phyloP scores from a whole-genome alignment of 2,797 vertebrate species.

The Chiloscyllium punctatum region DNA sequence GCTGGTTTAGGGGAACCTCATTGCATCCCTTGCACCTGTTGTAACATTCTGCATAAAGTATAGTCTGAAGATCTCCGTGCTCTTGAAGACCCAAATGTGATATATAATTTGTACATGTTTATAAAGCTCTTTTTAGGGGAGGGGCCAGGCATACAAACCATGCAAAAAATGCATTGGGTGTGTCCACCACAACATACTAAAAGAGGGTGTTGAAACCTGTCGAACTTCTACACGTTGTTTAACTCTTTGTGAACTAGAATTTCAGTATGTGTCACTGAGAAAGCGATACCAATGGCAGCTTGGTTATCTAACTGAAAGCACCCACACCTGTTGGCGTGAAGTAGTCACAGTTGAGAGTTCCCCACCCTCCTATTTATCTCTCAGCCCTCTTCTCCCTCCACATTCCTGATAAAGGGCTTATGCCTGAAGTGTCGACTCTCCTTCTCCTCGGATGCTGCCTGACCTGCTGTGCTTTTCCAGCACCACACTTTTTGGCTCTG shows the following conservation, averaged over 20 bases:
- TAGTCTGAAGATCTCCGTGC: background rate
- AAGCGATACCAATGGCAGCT: too few relatives aligned
- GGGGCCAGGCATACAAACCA: background rate
- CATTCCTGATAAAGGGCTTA: too few relatives aligned
- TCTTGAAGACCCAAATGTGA: background rate
- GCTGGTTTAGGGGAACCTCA: background rate
- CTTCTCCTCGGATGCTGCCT: too few relatives aligned
- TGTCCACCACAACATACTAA: background rate
- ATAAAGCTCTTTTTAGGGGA: background rate
- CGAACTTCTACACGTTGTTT: background rate
- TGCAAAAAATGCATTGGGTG: background rate
- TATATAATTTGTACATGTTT: background rate
- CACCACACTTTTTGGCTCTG: too few relatives aligned
- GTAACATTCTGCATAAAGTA: background rate
- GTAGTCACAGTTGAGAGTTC: background rate
- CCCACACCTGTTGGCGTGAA: background rate
- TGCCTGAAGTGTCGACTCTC: too few relatives aligned
- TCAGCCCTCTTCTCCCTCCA: too few relatives aligned
- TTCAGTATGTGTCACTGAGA: background rate
- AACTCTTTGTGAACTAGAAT: background rate
- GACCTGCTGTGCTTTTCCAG: too few relatives aligned
- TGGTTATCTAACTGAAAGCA: background rate
- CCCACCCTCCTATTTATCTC: too few relatives aligned
- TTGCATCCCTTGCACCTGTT: background rate
- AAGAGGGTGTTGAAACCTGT: background rate